Evolutionary conservation across 2,888 invertebrate species (phyloP).

Genomic region (Lypha dubia): DNA sequence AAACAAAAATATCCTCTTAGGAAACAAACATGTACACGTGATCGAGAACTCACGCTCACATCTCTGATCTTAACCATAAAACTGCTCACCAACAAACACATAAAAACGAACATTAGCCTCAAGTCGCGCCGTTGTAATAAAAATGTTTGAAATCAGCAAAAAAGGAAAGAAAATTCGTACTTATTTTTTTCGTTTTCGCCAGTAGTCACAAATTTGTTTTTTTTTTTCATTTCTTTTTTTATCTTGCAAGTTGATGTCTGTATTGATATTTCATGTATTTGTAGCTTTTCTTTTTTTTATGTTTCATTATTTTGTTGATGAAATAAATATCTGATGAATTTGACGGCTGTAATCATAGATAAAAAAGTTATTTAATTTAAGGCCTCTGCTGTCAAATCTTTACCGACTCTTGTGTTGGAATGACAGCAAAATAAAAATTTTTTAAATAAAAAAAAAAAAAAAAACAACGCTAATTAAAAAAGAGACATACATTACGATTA

Average conservation of each 20-base stretch:
- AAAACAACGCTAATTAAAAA: slow-evolving; percentile 2
- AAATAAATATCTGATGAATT: slow-evolving; percentile 64
- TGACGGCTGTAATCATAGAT: slow-evolving; percentile 58
- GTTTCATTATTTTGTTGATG: slow-evolving; percentile 52
- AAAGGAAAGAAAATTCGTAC: slow-evolving; percentile 18
- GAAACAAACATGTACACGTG: background rate
- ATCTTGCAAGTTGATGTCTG: slow-evolving; percentile 51
- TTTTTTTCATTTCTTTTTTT: slow-evolving; percentile 1
- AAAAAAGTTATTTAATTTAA: slow-evolving; percentile 53
- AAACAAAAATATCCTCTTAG: background rate
- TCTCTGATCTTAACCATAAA: slow-evolving; percentile 50
- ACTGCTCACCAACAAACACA: slow-evolving; percentile 49
- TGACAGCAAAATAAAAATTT: slow-evolving; percentile 9
- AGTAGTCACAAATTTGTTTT: slow-evolving; percentile 22
- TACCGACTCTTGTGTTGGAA: slow-evolving; percentile 37
- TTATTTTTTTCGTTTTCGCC: slow-evolving; percentile 44
- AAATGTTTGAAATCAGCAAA: slow-evolving; percentile 43
- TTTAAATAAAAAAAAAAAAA: background rate
- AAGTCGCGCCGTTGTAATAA: slow-evolving; percentile 61
- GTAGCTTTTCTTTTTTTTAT: background rate
- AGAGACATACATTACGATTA: background rate
- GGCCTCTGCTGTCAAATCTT: slow-evolving; percentile 50
- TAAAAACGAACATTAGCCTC: slow-evolving; percentile 32
- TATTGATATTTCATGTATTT: slow-evolving; percentile 46
- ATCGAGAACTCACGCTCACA: background rate